phyloP scores from a whole-genome alignment of 2,113 vertebrate genomes.

The Anolis carolinensis region DNA sequence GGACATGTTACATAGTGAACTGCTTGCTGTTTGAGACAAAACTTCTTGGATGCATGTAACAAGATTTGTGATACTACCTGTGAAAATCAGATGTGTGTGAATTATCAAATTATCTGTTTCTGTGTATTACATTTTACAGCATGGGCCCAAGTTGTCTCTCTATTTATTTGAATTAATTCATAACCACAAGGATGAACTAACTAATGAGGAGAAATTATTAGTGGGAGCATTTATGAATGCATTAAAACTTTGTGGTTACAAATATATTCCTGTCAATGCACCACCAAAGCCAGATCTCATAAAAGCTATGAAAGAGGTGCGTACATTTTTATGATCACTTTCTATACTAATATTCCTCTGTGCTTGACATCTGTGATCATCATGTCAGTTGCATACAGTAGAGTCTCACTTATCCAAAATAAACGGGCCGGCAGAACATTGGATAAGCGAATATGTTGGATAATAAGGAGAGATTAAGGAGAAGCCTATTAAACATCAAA shows the following conservation, averaged over 20 bases:
- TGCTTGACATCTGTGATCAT: not conserved
- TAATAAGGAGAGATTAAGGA: no score
- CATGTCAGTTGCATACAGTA: not conserved
- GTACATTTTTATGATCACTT: slow-evolving; percentile 43
- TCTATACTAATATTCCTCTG: slow-evolving; percentile 4
- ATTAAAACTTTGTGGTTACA: slow-evolving; percentile 88
- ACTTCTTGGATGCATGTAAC: not conserved
- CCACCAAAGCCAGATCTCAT: slow-evolving; percentile 86
- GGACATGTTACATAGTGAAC: not conserved
- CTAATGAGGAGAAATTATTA: slow-evolving; percentile 81
- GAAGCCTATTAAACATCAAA: no score
- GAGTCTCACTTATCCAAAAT: no score
- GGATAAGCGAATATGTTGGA: no score
- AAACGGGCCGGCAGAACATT: no score
- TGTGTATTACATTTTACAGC: slow-evolving; percentile 75
- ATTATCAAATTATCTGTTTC: not conserved
- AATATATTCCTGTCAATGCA: slow-evolving; percentile 83
- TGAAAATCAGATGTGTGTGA: not conserved
- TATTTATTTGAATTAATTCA: slow-evolving; percentile 93
- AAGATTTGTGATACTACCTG: not conserved
- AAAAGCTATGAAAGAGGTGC: slow-evolving; percentile 89
- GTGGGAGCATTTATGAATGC: slow-evolving; percentile 85
- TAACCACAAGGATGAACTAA: slow-evolving; percentile 84
- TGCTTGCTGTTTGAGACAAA: not conserved
- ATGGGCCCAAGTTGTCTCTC: slow-evolving; percentile 91